These are phyloP conservation scores for Tangara arthus DNA, from an alignment of 2,797 vertebrate genomes.

Conservation along the genomic window DNA sequence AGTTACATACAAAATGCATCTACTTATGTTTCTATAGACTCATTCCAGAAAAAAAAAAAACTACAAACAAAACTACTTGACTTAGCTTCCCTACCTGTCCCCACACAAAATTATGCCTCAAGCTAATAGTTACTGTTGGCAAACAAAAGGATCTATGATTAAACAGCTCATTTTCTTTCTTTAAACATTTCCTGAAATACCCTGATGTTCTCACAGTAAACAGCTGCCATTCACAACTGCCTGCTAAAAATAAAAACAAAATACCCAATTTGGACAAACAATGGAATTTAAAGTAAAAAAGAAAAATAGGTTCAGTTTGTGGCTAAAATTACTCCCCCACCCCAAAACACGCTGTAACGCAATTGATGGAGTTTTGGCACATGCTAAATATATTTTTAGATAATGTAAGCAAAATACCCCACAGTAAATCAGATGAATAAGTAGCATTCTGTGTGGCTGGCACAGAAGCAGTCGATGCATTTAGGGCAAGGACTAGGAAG, in stretches of 20 bases:
- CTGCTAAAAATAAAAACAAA: conserved; percentile 21
- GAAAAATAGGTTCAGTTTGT: not conserved
- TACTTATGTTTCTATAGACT: not conserved
- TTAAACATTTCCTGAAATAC: not conserved
- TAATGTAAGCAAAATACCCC: not conserved
- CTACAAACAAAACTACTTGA: no score
- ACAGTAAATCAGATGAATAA: conserved; percentile 32
- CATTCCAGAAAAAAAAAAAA: not conserved
- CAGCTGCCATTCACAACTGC: not conserved
- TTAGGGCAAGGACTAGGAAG: not conserved
- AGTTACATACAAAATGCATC: not conserved
- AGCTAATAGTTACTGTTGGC: not conserved
- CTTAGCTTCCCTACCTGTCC: not conserved
- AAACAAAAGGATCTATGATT: conserved; percentile 8
- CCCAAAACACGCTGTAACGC: not conserved
- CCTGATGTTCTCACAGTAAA: not conserved
- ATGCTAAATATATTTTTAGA: conserved; percentile 4
- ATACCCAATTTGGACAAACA: not conserved
- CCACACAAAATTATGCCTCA: not conserved
- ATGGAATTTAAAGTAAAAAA: not conserved
- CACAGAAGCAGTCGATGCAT: not conserved
- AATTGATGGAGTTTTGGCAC: not conserved
- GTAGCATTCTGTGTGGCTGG: not conserved
- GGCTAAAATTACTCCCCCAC: not conserved
- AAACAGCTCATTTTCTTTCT: not conserved